phyloP scores from a whole-genome alignment of 2,888 invertebrate species.

The Pyrrhia umbra region DNA sequence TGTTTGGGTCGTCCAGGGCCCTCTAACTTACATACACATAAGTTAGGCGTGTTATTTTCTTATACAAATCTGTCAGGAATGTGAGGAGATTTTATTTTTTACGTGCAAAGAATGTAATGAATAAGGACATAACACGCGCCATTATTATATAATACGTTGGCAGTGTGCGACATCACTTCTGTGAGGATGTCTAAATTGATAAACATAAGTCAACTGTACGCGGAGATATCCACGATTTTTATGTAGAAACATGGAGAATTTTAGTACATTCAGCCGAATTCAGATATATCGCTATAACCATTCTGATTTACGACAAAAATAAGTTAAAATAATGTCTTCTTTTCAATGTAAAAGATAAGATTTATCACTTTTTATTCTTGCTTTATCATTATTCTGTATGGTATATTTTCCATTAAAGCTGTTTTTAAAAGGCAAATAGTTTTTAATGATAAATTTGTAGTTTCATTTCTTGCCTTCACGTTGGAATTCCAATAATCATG shows the following conservation, averaged over 20 bases:
- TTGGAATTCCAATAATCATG: not conserved
- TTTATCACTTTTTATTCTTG: not conserved
- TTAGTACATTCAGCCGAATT: conserved; percentile 19
- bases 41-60: conserved; percentile 80
- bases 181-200: conserved; percentile 73
- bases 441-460: not conserved
- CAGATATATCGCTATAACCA: conserved; percentile 7
- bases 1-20: conserved; percentile 75
- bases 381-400: conserved; percentile 16
- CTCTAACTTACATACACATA: conserved; percentile 78
- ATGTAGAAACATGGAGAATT: conserved; percentile 18
- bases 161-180: conserved; percentile 63
- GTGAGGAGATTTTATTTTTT: conserved; percentile 84
- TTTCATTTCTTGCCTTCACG: not conserved
- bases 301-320: conserved; percentile 25
- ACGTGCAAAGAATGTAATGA: conserved; percentile 85
- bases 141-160: conserved; percentile 74
- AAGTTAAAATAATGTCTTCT: not conserved
- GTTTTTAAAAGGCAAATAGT: not conserved
- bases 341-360: conserved; percentile 8
- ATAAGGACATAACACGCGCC: conserved; percentile 74
- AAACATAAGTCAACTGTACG: conserved; percentile 69
- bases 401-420: not conserved
- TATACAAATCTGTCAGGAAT: conserved; percentile 82
- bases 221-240: conserved; percentile 28